Evolutionary conservation across 2,888 invertebrate species (phyloP).

Genomic region (Adela reaumurella): DNA sequence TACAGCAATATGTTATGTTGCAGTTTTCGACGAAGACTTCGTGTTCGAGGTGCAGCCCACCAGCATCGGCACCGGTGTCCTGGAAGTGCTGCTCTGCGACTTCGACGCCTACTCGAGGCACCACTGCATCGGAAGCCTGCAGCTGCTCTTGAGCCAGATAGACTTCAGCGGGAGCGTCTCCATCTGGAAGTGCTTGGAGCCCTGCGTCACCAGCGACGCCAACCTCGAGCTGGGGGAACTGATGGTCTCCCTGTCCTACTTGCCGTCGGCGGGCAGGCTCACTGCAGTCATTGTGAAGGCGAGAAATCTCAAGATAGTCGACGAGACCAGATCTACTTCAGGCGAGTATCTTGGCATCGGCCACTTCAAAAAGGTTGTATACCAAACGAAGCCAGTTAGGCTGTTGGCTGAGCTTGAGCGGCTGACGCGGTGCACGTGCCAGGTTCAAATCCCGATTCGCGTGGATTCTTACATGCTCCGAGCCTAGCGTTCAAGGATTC

Average conservation of each 20-base stretch:
- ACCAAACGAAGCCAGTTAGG: too few relatives aligned
- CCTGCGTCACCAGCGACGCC: conserved; percentile 26
- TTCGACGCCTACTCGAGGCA: conserved; percentile 64
- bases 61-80: conserved; percentile 44
- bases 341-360: too few relatives aligned
- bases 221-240: conserved; percentile 49
- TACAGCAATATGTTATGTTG: conserved; percentile 4
- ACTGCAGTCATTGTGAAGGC: conserved; percentile 58
- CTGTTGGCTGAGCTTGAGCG: too few relatives aligned
- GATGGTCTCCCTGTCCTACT: conserved; percentile 53
- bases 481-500: too few relatives aligned
- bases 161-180: conserved; percentile 54
- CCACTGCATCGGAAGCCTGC: conserved; percentile 60
- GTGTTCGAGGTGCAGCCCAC: conserved; percentile 60
- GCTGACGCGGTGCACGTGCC: too few relatives aligned
- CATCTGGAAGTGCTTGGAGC: conserved; percentile 54
- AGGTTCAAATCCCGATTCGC: too few relatives aligned
- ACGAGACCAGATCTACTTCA: conserved; percentile 34
- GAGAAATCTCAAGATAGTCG: conserved; percentile 38
- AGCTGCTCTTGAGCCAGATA: conserved; percentile 50
- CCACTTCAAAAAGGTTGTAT: too few relatives aligned
- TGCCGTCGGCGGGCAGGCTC: conserved; percentile 53
- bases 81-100: conserved; percentile 62
- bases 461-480: too few relatives aligned
- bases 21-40: conserved; percentile 66